Evolutionary conservation across 2,888 invertebrate genomes (phyloP).

Genomic region (Venustoraphidia nigricollis): DNA sequence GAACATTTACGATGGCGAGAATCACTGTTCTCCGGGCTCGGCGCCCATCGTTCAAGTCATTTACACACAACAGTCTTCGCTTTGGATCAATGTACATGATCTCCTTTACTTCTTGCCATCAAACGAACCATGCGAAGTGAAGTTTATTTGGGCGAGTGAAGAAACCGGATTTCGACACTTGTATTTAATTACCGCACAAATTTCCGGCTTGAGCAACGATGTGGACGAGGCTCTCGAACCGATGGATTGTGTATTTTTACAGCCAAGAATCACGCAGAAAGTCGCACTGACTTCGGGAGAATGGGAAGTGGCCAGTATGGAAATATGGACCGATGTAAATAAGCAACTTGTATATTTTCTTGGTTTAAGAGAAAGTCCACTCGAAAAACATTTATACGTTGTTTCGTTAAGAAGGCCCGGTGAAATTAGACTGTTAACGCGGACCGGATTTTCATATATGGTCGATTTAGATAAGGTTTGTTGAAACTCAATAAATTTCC

Average conservation of each 20-base stretch:
- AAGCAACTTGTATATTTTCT: conserved; percentile 79
- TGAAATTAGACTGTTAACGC: conserved; percentile 59
- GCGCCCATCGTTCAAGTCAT: conserved; percentile 39
- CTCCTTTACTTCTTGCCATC: conserved; percentile 68
- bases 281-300: conserved; percentile 72
- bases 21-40: conserved; percentile 22
- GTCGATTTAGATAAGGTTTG: conserved; percentile 62
- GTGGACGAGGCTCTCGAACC: conserved; percentile 32
- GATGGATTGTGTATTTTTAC: conserved; percentile 33
- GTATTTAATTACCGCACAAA: conserved; percentile 56
- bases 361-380: conserved; percentile 75
- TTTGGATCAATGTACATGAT: conserved; percentile 95
- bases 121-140: conserved; percentile 30
- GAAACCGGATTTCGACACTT: conserved; percentile 81
- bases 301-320: conserved; percentile 82
- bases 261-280: conserved; percentile 51
- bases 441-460: conserved; percentile 71
- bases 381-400: conserved; percentile 87
- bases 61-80: conserved; percentile 47
- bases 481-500: conserved; percentile 10
- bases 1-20: conserved; percentile 30
- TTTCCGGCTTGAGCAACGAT: conserved; percentile 36
- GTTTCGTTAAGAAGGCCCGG: conserved; percentile 57
- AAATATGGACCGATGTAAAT: conserved; percentile 74
- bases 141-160: conserved; percentile 87